A percentile compares a stretch with the other conserved stretches of the same genome.
Evolutionary conservation across 2,888 invertebrate genomes (phyloP).

Genomic region (Dinocampus coccinellae): DNA sequence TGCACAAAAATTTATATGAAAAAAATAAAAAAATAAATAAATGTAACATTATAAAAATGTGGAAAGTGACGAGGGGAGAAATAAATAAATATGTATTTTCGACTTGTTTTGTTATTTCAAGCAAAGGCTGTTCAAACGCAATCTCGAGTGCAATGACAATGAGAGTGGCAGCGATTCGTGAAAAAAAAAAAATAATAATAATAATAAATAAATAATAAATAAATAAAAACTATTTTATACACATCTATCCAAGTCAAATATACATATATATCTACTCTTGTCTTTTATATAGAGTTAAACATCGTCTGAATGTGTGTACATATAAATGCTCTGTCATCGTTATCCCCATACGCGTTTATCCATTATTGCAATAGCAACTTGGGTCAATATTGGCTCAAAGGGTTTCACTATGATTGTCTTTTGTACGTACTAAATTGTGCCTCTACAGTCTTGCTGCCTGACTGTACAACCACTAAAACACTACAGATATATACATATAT

Average conservation of each 20-base stretch:
- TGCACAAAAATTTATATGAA: no score
- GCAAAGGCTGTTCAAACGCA: constrained; percentile 41
- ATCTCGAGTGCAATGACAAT: constrained; percentile 35
- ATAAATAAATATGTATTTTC: not conserved
- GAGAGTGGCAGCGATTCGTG: constrained; percentile 32
- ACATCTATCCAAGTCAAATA: not conserved
- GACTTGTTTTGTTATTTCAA: constrained; percentile 16
- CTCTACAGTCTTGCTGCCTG: not conserved
- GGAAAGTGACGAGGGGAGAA: no score
- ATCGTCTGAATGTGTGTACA: constrained; percentile 29
- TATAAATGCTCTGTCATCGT: constrained; percentile 45
- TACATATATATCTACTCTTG: constrained; percentile 29
- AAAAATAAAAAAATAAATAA: not conserved
- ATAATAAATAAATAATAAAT: no score
- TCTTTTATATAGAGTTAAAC: constrained; percentile 8
- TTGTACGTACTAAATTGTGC: constrained; percentile 43
- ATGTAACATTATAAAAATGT: not conserved
- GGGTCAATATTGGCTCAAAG: constrained; percentile 65
- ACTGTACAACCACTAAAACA: not conserved
- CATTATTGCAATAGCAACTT: constrained; percentile 64
- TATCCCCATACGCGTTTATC: constrained; percentile 56
- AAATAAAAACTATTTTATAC: constrained; percentile 31
- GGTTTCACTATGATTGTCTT: constrained; percentile 65
- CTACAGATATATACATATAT: constrained; percentile 14
- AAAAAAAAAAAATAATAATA: no score